A percentile compares a stretch with the other conserved stretches of the same genome.
Evolutionary conservation across 2,888 invertebrate species (phyloP).

Genomic region (Nipponacmea schrenckii): DNA sequence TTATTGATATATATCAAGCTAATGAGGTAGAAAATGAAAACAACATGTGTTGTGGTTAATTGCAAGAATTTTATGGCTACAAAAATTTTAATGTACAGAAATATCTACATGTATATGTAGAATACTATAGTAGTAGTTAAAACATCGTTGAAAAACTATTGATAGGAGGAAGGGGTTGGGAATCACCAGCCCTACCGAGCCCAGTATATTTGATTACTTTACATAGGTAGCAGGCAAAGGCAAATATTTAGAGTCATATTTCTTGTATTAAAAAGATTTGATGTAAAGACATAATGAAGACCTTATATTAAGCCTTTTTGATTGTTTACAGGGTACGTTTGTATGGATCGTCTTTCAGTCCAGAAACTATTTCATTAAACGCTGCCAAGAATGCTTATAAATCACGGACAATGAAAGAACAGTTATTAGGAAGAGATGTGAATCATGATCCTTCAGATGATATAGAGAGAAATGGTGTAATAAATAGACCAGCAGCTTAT

Average conservation of each 20-base stretch:
- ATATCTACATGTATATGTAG: no score
- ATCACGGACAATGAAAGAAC: slow-evolving; percentile 59
- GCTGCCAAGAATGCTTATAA: slow-evolving; percentile 32
- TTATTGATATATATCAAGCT: no score
- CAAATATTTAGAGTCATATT: neutral
- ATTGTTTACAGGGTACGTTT: slow-evolving; percentile 43
- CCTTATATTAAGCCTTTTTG: neutral
- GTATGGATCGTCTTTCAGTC: slow-evolving; percentile 45
- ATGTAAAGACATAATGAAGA: neutral
- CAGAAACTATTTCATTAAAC: slow-evolving; percentile 53
- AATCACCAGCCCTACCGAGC: no score
- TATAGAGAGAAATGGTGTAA: slow-evolving; percentile 22
- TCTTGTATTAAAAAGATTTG: no score
- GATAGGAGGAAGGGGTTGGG: no score
- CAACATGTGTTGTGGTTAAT: no score
- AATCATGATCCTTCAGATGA: slow-evolving; percentile 26
- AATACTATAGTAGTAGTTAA: no score
- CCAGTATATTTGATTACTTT: no score
- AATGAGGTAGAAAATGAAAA: no score
- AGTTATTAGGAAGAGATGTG: slow-evolving; percentile 49
- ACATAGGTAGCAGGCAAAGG: neutral
- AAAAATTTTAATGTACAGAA: no score
- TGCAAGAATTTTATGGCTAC: no score
- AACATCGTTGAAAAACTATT: no score
- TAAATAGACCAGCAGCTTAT: slow-evolving; percentile 27